phyloP scores from a whole-genome alignment of 37 sponge, comb jelly and placozoan species.

The Axinella damicornis region DNA sequence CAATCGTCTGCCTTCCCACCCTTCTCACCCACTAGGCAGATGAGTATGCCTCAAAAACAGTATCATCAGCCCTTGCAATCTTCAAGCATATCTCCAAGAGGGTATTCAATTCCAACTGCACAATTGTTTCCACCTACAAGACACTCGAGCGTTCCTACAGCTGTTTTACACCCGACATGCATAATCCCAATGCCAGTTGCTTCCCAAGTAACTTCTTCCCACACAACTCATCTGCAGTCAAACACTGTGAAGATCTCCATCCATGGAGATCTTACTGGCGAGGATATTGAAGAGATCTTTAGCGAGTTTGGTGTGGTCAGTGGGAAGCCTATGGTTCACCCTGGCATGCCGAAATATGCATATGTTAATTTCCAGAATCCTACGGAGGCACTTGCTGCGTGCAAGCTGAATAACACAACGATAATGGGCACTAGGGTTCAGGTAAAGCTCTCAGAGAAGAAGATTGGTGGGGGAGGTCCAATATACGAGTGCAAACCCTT shows the following conservation, averaged over 20 bases:
- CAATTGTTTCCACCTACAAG: too few species aligned
- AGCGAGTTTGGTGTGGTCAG: constrained; percentile 27
- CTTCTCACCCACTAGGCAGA: background rate
- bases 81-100: too few species aligned
- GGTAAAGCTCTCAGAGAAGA: background rate
- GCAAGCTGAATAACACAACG: background rate
- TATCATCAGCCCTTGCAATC: too few species aligned
- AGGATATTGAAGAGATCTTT: constrained; percentile 27
- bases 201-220: background rate
- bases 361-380: constrained; percentile 27
- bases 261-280: constrained; percentile 10
- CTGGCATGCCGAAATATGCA: constrained; percentile 33
- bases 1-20: background rate
- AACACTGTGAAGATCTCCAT: constrained; percentile 24
- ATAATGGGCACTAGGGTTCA: constrained; percentile 1
- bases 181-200: background rate
- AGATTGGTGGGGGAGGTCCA: background rate
- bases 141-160: too few species aligned
- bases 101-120: too few species aligned
- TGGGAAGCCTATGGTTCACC: constrained; percentile 1
- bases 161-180: too few species aligned
- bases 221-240: background rate
- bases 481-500: background rate
- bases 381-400: background rate
- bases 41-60: too few species aligned